Evolutionary conservation across 2,113 vertebrate genomes (phyloP), one percentile per base, ranked within the genome.

Genomic region (Oncorhynchus mykiss): DNA sequence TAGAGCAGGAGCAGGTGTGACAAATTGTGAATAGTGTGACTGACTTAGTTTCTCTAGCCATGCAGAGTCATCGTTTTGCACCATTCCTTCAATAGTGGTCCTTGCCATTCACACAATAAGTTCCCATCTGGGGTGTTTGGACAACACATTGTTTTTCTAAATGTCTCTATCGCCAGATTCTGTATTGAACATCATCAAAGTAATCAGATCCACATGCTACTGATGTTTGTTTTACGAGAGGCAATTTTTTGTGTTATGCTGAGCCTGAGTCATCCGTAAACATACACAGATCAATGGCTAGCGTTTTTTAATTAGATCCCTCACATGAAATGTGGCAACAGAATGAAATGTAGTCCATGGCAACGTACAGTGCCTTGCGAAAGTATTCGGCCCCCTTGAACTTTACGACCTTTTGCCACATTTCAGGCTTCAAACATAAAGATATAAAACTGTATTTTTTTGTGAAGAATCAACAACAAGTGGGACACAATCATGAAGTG

Each of bases 281-380:
- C 86, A 79, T 80, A 77, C 71, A 82, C 69, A 80, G 78, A 88
- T 91, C 90, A 75, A 87, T 90, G 76, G 88, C 94, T 91, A 70
- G 84, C 92, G 72, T 65, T 87, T 89, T 95, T 92, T 92, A 94
- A 94, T 96, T 94, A 93, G 90, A 87, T 84, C 82, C 87, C 91
- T 91, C 84, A 71, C 91, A 89, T 93, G 91, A 94, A 90, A 93
- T 91, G 88, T 91, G 80, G 73, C 90, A 66, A 87, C 90, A 78
- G 83, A 57, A 51, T 89, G 91, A 92, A 91, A 94, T 90, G 89
- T 90, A 90, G 92, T 91, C 86, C 91, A 90, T 92, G 92, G 92
- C 77, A 90, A 95, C 94, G 11, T n/a, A n/a, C n/a, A n/a, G n/a
- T n/a, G n/a, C n/a, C n/a, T n/a, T n/a, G n/a, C n/a, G n/a, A n/a